Evolutionary conservation across 2,888 invertebrate genomes (phyloP), one percentile per base, ranked within the genome.

Genomic region (Eucera pruinosa): DNA sequence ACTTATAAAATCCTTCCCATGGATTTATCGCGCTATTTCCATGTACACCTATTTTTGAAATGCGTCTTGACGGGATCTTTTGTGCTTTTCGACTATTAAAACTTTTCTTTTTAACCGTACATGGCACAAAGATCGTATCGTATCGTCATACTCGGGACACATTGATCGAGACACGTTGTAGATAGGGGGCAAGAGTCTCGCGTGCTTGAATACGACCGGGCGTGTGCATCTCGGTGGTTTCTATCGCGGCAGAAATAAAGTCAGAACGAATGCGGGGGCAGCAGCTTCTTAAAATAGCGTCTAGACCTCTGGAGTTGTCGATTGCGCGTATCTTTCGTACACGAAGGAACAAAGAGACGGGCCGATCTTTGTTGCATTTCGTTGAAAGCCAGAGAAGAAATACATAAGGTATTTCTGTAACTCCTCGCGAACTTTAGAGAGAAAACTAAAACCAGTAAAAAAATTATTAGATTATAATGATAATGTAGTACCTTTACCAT

Each of bases 281-380:
- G 75, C 45, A 45, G 23, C 33, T 57, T 79, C 84, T 84, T 80
- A 84, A 84, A 84, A 84, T 84, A 84, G 78, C 75, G 47, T 6
- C 54, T 55, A 68, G 78, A 76, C 65, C 65, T 62, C 64, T 78
- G 66, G 60, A 61, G 68, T 60, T 66, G 54, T 20, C 73, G 80
- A 82, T 82, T 73, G 82, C 50, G 64, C 80, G 58, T 82, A 76
- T 84, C 71, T 82, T 60, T 67, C 25, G 68, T 45, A 55, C 39
- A 25, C 39, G 20, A 41, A 18, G 27, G 80, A 74, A 84, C 78
- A 84, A 84, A 82, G 82, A 61, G 45, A 41, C 36, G 13, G 36
- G 43, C 36, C 27, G 27, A 55, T 25, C n/a, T 9, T 27, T 2
- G 18, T 45, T 41, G n/a, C 47, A 7, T 23, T 36, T 27, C 55